Evolutionary conservation across 1,140 invertebrate genomes (phyloP).

Genomic region (Drosophila sturtevanti): DNA sequence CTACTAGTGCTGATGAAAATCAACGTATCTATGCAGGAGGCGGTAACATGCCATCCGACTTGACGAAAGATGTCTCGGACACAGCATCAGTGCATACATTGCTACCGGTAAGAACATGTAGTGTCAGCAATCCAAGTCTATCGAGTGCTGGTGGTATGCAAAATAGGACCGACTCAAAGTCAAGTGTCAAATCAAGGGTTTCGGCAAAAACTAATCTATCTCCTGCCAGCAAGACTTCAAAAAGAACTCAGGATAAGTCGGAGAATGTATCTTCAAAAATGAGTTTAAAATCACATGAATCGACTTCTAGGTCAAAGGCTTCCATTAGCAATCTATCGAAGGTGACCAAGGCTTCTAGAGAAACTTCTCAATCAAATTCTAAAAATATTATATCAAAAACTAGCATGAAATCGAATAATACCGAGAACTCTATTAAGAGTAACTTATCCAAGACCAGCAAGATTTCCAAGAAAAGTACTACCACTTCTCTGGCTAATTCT

Average conservation of each 20-base stretch:
- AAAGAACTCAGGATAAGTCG: not conserved
- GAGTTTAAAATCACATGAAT: not conserved
- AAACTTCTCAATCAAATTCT: not conserved
- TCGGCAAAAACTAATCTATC: not conserved
- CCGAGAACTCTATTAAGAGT: conserved; percentile 3
- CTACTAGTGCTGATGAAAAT: not conserved
- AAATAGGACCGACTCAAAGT: conserved; percentile 2
- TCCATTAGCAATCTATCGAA: not conserved
- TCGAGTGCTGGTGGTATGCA: not conserved
- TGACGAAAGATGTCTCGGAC: not conserved
- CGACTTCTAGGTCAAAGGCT: not conserved
- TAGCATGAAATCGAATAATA: not conserved
- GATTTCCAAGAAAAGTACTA: not conserved
- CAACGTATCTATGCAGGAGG: conserved; percentile 34
- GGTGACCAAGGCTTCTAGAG: not conserved
- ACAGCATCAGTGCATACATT: conserved; percentile 27
- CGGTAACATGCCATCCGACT: not conserved
- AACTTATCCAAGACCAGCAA: not conserved
- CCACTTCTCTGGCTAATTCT: not conserved
- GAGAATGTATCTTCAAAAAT: too few relatives aligned
- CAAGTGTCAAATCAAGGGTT: conserved; percentile 7
- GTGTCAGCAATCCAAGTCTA: not conserved
- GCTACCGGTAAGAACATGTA: conserved; percentile 18
- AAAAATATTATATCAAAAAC: not conserved
- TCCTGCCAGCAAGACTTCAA: not conserved